A percentile compares a stretch with the other conserved stretches of the same genome.
Evolutionary conservation across 1,140 invertebrate species (phyloP).

Genomic region (Ectropis grisescens): DNA sequence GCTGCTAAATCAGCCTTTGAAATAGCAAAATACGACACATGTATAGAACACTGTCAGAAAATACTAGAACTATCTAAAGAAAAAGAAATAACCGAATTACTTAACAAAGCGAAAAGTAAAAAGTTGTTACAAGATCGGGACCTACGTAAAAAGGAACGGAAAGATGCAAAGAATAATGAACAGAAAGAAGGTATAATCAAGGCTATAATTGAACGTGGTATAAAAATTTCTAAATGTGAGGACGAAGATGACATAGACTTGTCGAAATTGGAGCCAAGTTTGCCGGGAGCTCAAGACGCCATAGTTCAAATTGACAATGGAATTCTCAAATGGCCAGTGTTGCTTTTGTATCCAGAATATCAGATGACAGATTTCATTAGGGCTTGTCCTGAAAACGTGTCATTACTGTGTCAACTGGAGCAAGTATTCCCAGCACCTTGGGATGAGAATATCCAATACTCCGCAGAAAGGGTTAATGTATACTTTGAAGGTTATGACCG

Average conservation of each 20-base stretch:
- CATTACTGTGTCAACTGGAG: constrained; percentile 38
- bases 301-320: constrained; percentile 81
- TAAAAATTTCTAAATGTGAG: constrained; percentile 52
- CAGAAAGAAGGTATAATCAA: constrained; percentile 64
- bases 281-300: constrained; percentile 73
- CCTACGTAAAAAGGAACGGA: constrained; percentile 57
- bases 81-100: constrained; percentile 71
- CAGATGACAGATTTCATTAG: constrained; percentile 70
- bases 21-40: constrained; percentile 79
- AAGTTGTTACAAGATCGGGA: constrained; percentile 75
- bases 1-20: constrained; percentile 81
- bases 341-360: constrained; percentile 52
- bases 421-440: constrained; percentile 82
- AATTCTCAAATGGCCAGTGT: constrained; percentile 70
- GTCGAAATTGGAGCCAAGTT: constrained; percentile 72
- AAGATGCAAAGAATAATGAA: constrained; percentile 68
- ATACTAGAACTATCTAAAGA: constrained; percentile 73
- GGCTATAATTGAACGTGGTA: constrained; percentile 51
- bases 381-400: constrained; percentile 76
- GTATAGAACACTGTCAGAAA: constrained; percentile 81
- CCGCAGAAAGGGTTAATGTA: constrained; percentile 75
- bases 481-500: constrained; percentile 85
- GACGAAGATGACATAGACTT: constrained; percentile 60
- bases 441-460: constrained; percentile 82
- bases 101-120: constrained; percentile 75